Evolutionary conservation across 2,113 vertebrate species (phyloP).

Genomic region (Scomber colias): DNA sequence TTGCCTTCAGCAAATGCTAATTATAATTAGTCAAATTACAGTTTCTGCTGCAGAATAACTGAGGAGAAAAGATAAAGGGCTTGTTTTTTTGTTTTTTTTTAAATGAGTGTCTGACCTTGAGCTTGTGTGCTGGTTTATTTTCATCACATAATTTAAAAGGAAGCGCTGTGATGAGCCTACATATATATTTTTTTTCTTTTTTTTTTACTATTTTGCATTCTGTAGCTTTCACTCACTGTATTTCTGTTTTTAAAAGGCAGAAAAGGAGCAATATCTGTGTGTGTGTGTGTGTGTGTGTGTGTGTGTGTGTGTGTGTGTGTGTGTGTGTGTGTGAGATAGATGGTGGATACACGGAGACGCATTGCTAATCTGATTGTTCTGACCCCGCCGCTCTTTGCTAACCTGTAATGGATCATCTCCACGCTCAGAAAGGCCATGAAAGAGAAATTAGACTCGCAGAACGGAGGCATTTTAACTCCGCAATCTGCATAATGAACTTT

Average conservation of each 20-base stretch:
- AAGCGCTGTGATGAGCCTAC: neutral
- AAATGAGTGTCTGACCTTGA: slow-evolving; percentile 32
- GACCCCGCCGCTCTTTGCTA: slow-evolving; percentile 31
- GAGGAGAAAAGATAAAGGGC: neutral
- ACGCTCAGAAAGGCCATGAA: slow-evolving; percentile 23
- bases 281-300: neutral
- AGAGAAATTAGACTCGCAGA: slow-evolving; percentile 40
- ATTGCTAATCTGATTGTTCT: slow-evolving; percentile 25
- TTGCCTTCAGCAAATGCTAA: slow-evolving; percentile 21
- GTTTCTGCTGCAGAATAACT: slow-evolving; percentile 5
- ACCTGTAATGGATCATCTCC: slow-evolving; percentile 10
- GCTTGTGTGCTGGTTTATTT: slow-evolving; percentile 31
- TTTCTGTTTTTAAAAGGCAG: neutral
- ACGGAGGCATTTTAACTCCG: slow-evolving; percentile 29
- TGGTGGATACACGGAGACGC: neutral
- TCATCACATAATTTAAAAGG: neutral
- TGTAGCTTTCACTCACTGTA: neutral
- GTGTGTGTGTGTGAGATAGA: neutral
- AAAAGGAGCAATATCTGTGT: too few relatives aligned
- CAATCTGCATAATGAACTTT: slow-evolving; percentile 58
- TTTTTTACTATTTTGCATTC: neutral
- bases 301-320: neutral
- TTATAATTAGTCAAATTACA: slow-evolving; percentile 34
- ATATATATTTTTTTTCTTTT: neutral
- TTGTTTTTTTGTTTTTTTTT: slow-evolving; percentile 2